Evolutionary conservation across 2,797 vertebrate species (phyloP).

Genomic region (Pangasius krempfi): DNA sequence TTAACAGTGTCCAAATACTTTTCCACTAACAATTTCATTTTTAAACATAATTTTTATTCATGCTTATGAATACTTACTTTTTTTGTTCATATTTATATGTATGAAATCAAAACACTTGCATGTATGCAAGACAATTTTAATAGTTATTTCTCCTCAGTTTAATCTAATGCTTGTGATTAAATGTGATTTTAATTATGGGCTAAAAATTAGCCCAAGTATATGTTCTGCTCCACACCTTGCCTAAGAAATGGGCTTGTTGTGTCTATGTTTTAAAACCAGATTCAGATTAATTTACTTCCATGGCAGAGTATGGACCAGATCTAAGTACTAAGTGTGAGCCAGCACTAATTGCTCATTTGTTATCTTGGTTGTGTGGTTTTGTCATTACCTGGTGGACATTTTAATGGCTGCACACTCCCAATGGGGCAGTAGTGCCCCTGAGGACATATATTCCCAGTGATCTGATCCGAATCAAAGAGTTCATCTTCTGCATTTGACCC

Average conservation of each 20-base stretch:
- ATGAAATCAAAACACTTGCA: neutral
- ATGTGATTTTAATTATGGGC: neutral
- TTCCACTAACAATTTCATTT: neutral
- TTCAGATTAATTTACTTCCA: neutral
- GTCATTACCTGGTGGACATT: conserved; percentile 79
- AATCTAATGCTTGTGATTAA: neutral
- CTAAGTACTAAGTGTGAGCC: neutral
- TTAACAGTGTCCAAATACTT: neutral
- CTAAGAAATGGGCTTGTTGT: neutral
- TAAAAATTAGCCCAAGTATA: neutral
- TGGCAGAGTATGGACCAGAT: neutral
- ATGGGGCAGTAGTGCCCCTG: conserved; percentile 78
- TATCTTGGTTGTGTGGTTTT: conserved; percentile 44
- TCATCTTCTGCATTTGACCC: neutral
- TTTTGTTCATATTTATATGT: neutral
- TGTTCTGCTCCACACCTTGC: neutral
- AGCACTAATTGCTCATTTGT: neutral
- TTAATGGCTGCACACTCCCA: conserved; percentile 71
- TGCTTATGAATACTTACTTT: neutral
- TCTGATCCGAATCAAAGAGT: conserved; percentile 48
- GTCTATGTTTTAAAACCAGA: neutral
- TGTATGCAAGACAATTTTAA: no score
- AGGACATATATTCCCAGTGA: conserved; percentile 78
- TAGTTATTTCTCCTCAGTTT: neutral
- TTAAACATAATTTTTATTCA: no score